These are phyloP conservation scores for Prionchulus punctatus DNA, from an alignment of 2,888 invertebrate species.

Conservation along the genomic window DNA sequence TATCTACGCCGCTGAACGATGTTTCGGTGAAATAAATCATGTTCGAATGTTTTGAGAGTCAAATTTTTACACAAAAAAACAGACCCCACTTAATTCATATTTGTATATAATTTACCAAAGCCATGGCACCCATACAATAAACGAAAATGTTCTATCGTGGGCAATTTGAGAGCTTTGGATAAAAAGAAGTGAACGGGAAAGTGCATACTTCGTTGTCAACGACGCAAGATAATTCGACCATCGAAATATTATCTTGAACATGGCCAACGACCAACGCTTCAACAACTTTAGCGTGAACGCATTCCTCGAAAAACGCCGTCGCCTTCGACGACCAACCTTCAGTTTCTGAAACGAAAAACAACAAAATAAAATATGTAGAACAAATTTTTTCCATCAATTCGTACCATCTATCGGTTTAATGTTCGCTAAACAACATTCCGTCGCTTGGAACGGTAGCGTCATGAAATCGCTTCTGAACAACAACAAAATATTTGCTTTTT, in stretches of 20 bases:
- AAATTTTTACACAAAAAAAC: too few species aligned
- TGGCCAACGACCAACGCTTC: constrained; percentile 22
- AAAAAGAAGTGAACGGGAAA: not conserved
- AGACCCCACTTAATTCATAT: too few species aligned
- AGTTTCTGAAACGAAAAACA: constrained; percentile 16
- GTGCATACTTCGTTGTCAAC: not conserved
- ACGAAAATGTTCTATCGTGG: too few species aligned
- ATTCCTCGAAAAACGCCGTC: constrained; percentile 19
- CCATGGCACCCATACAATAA: too few species aligned
- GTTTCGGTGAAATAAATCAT: too few species aligned
- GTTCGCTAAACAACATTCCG: constrained; percentile 81
- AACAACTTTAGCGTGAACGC: constrained; percentile 21
- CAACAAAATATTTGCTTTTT: constrained; percentile 5
- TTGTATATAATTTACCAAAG: too few species aligned
- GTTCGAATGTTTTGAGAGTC: too few species aligned
- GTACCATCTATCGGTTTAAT: constrained; percentile 59
- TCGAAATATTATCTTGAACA: constrained; percentile 22
- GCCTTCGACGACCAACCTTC: constrained; percentile 22
- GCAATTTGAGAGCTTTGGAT: too few species aligned
- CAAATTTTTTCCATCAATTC: constrained; percentile 12
- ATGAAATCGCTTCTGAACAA: constrained; percentile 62
- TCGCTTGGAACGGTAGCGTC: constrained; percentile 86
- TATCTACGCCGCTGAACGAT: too few species aligned
- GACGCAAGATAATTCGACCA: constrained; percentile 20
- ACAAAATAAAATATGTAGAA: not conserved